These are phyloP conservation scores for Epinotia demarniana DNA, from an alignment of 2,888 invertebrate genomes.

Conservation along the genomic window DNA sequence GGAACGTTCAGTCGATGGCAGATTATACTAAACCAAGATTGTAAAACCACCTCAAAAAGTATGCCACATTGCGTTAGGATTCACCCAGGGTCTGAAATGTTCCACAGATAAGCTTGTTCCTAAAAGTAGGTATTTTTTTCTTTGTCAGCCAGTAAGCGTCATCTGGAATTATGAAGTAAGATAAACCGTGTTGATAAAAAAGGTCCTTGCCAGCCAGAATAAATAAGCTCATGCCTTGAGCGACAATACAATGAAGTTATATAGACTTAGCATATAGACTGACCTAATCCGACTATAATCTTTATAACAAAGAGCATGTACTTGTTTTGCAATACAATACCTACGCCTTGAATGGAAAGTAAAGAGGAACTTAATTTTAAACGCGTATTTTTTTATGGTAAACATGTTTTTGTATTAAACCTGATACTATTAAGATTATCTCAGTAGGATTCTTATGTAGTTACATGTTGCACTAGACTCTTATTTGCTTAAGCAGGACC, in stretches of 20 bases:
- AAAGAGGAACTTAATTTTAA: not conserved
- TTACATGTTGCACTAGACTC: too few species aligned
- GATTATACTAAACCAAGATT: too few species aligned
- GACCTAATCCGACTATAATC: constrained; percentile 38
- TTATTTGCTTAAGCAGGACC: too few species aligned
- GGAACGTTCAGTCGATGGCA: too few species aligned
- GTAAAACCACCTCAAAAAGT: too few species aligned
- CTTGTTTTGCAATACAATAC: constrained; percentile 32
- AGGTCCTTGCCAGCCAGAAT: constrained; percentile 27
- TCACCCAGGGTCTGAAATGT: too few species aligned
- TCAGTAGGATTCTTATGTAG: too few species aligned
- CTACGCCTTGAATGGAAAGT: constrained; percentile 1
- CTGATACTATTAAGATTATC: too few species aligned
- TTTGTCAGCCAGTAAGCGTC: not conserved
- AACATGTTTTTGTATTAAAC: not conserved
- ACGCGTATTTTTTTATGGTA: not conserved
- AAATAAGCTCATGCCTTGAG: constrained; percentile 23
- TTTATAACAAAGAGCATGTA: constrained; percentile 25
- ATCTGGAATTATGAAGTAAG: constrained; percentile 8
- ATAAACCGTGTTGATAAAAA: constrained; percentile 19
- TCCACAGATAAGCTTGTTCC: too few species aligned
- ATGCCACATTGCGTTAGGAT: too few species aligned
- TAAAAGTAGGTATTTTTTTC: not conserved
- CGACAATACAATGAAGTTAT: constrained; percentile 31
- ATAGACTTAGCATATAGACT: constrained; percentile 34